Conservation (phyloP, 2,113 vertebrate genomes). For the Menura novaehollandiae region DNA sequence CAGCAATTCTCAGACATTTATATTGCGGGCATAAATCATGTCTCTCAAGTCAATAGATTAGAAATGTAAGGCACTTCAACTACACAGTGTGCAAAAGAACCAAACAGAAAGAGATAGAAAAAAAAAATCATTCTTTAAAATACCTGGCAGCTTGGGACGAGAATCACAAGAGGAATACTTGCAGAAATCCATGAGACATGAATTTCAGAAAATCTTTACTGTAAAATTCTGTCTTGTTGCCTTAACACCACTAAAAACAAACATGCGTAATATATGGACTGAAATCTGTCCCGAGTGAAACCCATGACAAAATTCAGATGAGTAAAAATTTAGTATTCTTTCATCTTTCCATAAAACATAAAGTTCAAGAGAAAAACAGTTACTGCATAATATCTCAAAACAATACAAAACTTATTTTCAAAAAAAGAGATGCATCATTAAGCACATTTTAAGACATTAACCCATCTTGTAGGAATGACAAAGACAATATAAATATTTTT, state of each 20-base stretch:
- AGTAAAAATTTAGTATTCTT: background rate
- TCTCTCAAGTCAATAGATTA: slow-evolving; percentile 9
- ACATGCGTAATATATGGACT: background rate
- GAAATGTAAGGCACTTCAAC: background rate
- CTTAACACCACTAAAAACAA: background rate
- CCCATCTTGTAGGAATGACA: background rate
- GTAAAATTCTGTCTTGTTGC: background rate
- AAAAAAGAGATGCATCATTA: background rate
- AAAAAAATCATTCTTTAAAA: background rate
- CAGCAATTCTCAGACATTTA: slow-evolving; percentile 33
- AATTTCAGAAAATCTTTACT: background rate
- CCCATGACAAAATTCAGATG: background rate
- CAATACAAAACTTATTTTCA: background rate
- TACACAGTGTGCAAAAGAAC: background rate
- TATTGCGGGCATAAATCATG: background rate
- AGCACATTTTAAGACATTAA: background rate
- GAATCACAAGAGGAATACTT: background rate
- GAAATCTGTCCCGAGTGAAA: background rate
- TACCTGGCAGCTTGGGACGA: background rate
- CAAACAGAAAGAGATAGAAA: background rate
- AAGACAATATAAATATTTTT: background rate
- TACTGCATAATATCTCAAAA: background rate
- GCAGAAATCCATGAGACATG: background rate
- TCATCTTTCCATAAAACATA: background rate
- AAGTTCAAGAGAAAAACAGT: background rate